Conservation (phyloP, 2,113 vertebrate genomes). For the Menidia beryllina region DNA sequence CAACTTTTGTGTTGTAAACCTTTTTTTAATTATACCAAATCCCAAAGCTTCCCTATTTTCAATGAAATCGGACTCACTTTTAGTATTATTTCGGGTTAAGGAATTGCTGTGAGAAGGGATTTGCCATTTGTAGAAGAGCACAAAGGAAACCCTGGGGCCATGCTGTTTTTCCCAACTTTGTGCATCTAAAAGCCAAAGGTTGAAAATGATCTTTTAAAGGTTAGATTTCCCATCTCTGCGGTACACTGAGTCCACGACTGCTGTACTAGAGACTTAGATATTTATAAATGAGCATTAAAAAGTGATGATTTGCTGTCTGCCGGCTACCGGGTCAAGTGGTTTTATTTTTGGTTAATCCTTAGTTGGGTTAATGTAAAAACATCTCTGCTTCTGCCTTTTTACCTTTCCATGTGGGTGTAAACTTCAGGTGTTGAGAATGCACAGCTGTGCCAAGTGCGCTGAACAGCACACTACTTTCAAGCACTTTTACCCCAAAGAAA, state of each 20-base stretch:
- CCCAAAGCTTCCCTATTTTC: not conserved
- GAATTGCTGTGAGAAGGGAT: not conserved
- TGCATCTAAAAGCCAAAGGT: not conserved
- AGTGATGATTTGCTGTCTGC: not conserved
- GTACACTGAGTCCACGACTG: not conserved
- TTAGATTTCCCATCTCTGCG: not conserved
- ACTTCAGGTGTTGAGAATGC: not conserved
- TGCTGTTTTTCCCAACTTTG: not conserved
- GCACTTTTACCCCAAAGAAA: constrained; percentile 9
- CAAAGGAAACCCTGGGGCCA: not conserved
- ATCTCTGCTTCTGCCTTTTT: not conserved
- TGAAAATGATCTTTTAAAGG: not conserved
- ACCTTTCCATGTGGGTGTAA: not conserved
- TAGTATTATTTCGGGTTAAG: not conserved
- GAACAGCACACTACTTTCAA: not conserved
- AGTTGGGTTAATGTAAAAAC: not conserved
- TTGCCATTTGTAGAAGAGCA: not conserved
- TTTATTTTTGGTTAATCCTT: not conserved
- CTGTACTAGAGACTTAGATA: not conserved
- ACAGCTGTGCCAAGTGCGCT: not conserved
- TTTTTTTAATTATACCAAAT: too few relatives aligned
- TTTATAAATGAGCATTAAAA: not conserved
- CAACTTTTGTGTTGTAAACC: too few relatives aligned
- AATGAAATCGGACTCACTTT: too few relatives aligned
- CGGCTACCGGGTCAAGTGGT: not conserved